Evolutionary conservation across 2,797 vertebrate species (phyloP).

Genomic region (Luscinia luscinia): DNA sequence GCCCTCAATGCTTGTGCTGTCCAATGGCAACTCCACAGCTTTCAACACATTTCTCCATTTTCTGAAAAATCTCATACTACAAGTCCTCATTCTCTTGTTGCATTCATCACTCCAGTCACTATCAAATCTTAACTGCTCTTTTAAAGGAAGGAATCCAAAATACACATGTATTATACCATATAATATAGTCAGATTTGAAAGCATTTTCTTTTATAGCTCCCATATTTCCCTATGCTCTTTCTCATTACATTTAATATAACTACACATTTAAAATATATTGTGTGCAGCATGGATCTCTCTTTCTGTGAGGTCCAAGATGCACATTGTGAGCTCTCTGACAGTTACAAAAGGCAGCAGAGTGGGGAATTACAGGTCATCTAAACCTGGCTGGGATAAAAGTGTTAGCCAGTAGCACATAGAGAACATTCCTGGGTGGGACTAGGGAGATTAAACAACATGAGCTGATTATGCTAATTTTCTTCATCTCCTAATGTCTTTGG

Average conservation of each 20-base stretch:
- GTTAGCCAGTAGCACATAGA: background rate
- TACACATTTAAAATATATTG: background rate
- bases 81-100: background rate
- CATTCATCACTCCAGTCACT: background rate
- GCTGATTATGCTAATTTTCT: conserved; percentile 64
- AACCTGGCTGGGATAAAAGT: conserved; percentile 24
- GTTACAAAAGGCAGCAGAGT: background rate
- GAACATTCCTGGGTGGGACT: conserved; percentile 31
- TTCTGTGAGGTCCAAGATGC: background rate
- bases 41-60: background rate
- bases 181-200: background rate
- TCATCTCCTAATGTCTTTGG: conserved; percentile 18
- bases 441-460: conserved; percentile 26
- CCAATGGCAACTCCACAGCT: background rate
- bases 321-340: background rate
- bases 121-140: background rate
- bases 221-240: background rate
- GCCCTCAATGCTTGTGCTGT: background rate
- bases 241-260: background rate
- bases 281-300: background rate
- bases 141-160: background rate
- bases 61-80: background rate
- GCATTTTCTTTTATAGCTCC: background rate
- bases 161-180: background rate
- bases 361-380: background rate